Percentiles rank a stretch among this genome's conserved stretches.
Evolutionary conservation across 2,888 invertebrate species (phyloP).

Genomic region (Theristus sp.): DNA sequence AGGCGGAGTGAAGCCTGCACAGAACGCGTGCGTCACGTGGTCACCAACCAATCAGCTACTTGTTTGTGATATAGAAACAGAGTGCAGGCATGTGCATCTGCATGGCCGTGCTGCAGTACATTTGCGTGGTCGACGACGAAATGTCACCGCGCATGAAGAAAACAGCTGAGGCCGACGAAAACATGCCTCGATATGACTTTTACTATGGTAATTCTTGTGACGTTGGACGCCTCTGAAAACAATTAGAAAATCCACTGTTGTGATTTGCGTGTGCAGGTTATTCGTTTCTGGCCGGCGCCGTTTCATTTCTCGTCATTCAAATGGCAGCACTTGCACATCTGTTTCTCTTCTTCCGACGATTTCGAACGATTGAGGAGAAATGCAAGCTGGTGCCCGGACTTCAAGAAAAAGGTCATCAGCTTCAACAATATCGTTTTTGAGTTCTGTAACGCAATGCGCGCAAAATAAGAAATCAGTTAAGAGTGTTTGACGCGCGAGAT

Average conservation of each 20-base stretch:
- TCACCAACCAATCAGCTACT: no score
- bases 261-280: slow-evolving; percentile 1
- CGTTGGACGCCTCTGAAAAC: no score
- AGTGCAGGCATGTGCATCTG: slow-evolving; percentile 16
- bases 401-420: slow-evolving; percentile 2
- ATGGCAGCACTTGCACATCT: slow-evolving; percentile 4
- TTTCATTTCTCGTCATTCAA: slow-evolving; percentile 4
- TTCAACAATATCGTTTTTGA: no score
- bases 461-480: neutral
- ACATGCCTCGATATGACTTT: neutral
- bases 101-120: slow-evolving; percentile 23
- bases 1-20: no score
- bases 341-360: slow-evolving; percentile 7
- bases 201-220: neutral
- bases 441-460: no score
- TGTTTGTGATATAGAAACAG: no score
- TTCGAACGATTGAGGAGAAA: slow-evolving; percentile 1
- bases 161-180: neutral
- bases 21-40: no score
- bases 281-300: neutral
- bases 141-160: slow-evolving; percentile 10
- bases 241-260: no score
- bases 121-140: slow-evolving; percentile 27
- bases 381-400: neutral
- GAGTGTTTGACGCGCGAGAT: neutral